Conservation (phyloP, 1,140 invertebrate species). For the Drosophila carrolli region DNA sequence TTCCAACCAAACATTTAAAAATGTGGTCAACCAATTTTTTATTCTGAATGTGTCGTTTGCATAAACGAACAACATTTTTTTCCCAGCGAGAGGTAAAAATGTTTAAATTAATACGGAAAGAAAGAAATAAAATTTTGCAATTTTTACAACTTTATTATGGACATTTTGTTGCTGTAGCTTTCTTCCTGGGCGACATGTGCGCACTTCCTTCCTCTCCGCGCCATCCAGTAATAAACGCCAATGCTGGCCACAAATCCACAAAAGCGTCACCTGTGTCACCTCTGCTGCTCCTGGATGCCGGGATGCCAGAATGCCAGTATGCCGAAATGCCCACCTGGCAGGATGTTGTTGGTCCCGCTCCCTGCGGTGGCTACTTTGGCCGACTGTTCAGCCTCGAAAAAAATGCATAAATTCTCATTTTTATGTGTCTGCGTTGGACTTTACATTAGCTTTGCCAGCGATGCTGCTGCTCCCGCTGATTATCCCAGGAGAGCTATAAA, state of each 20-base stretch:
- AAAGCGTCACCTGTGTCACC: slow-evolving; percentile 77
- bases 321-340: slow-evolving; percentile 4
- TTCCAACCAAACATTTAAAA: slow-evolving; percentile 58
- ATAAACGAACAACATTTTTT: slow-evolving; percentile 48
- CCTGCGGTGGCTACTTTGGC: slow-evolving; percentile 58
- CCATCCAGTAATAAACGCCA: slow-evolving; percentile 52
- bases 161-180: slow-evolving; percentile 43
- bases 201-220: slow-evolving; percentile 31
- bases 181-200: slow-evolving; percentile 61
- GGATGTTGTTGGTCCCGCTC: slow-evolving; percentile 22
- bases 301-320: not conserved
- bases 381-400: slow-evolving; percentile 42
- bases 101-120: slow-evolving; percentile 51
- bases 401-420: slow-evolving; percentile 79
- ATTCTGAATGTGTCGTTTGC: slow-evolving; percentile 20
- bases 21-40: slow-evolving; percentile 45
- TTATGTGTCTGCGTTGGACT: slow-evolving; percentile 79
- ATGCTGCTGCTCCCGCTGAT: slow-evolving; percentile 50
- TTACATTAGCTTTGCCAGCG: slow-evolving; percentile 67
- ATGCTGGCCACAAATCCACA: slow-evolving; percentile 70
- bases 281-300: slow-evolving; percentile 25
- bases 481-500: slow-evolving; percentile 78
- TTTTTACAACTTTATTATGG: slow-evolving; percentile 79
- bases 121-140: slow-evolving; percentile 73
- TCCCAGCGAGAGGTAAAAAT: slow-evolving; percentile 39